These are phyloP conservation scores for Gymnoscopelus microlampas DNA, from an alignment of 2,797 vertebrate genomes.

Conservation along the genomic window DNA sequence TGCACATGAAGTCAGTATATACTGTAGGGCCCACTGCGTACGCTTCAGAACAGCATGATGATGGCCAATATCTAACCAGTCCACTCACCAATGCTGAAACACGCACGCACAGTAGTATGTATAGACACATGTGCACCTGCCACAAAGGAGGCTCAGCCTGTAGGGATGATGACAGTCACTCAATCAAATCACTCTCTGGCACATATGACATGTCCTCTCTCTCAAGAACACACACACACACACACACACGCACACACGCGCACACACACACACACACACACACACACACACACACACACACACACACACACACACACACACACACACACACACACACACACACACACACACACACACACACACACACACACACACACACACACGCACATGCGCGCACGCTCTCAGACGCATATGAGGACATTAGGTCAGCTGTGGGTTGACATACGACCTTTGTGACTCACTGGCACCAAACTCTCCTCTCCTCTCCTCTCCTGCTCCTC, in stretches of 20 bases:
- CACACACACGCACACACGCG: slow-evolving; percentile 12
- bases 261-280: slow-evolving; percentile 2
- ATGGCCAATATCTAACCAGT: background rate
- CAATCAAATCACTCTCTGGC: background rate
- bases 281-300: slow-evolving; percentile 11
- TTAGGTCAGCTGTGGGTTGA: slow-evolving; percentile 10
- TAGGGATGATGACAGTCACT: background rate
- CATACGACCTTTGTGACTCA: slow-evolving; percentile 2
- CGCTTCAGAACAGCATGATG: background rate
- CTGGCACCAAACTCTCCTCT: background rate
- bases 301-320: background rate
- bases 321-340: background rate
- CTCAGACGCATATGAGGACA: background rate
- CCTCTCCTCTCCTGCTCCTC: background rate
- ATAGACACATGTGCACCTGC: background rate
- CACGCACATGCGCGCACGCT: background rate
- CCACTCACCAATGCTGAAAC: background rate
- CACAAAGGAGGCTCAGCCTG: no score
- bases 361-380: background rate
- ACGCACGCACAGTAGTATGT: background rate
- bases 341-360: slow-evolving; percentile 6
- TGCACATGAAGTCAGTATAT: slow-evolving; percentile 3
- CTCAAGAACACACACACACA: slow-evolving; percentile 1
- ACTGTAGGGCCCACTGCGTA: slow-evolving; percentile 11
- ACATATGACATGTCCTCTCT: background rate